phyloP scores from a whole-genome alignment of 2,888 invertebrate genomes.

The Pandemis cinnamomeana region DNA sequence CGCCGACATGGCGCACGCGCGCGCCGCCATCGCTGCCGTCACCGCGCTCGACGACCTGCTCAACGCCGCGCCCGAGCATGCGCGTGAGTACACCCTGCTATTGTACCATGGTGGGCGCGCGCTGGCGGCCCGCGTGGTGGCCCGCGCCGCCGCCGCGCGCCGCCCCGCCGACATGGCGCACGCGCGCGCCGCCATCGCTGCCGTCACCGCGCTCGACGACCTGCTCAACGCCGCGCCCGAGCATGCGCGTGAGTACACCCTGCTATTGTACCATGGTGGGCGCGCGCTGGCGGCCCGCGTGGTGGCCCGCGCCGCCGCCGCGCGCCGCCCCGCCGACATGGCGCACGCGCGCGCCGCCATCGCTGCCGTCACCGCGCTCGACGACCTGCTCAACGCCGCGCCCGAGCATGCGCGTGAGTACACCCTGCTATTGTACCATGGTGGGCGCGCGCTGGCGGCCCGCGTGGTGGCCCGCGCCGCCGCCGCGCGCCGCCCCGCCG shows the following conservation, averaged over 20 bases:
- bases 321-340: constrained; percentile 58
- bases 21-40: constrained; percentile 56
- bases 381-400: constrained; percentile 69
- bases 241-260: constrained; percentile 65
- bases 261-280: too few relatives aligned
- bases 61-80: constrained; percentile 63
- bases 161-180: constrained; percentile 59
- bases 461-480: constrained; percentile 68
- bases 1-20: constrained; percentile 58
- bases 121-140: constrained; percentile 70
- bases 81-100: too few relatives aligned
- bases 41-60: constrained; percentile 71
- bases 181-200: constrained; percentile 58
- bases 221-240: constrained; percentile 69
- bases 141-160: constrained; percentile 65
- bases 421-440: too few relatives aligned
- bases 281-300: constrained; percentile 73
- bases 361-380: constrained; percentile 59
- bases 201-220: constrained; percentile 65
- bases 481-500: constrained; percentile 56
- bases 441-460: constrained; percentile 78
- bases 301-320: constrained; percentile 65
- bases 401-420: constrained; percentile 66
- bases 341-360: constrained; percentile 62
- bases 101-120: constrained; percentile 81